Base-by-base conservation (phyloP, 2,797 vertebrate species). In the Oophaga sylvatica region DNA sequence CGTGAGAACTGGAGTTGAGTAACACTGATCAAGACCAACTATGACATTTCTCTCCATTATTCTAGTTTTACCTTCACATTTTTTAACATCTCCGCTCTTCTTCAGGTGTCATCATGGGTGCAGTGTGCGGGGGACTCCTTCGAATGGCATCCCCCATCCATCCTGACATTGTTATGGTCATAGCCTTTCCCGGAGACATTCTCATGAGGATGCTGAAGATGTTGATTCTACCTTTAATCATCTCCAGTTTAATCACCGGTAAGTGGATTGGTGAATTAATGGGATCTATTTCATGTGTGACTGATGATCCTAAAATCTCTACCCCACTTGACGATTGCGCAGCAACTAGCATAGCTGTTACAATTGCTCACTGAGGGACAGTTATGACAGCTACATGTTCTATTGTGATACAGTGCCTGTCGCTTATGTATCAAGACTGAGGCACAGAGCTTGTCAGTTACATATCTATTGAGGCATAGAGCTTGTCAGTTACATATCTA, bases 161-260 rank as follows among this genome's bases (percentile, higher is more conserved):
- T 90, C 97, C 97, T 4, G 97, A 99, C 80, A 95, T 99, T 65
- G 87, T 99, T 90, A 99, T 99, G 98, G 93, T 99, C 91, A 99
- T 99, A 91, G 95, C 97, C 89, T 99, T 99, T 92, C 98, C 98
- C 0, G 98, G 98, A 93, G 98, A 99, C 89, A 99, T 99, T 90
- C 96, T 99, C 88, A 99, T 99, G 98, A 95, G 98, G 94, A 98
- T 99, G 98, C 93, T 99, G 89, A 99, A 99, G 94, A 99, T 99
- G 98, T 94, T 99, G 92, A 99, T 99, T 90, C 96, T 99, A 81
- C 98, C 98, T 80, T 96, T 99, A 81, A 99, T 99, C 94, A 99
- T 99, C 93, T 99, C 98, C 93, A 99, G 98, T 94, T 96, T 99
- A 94, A 99, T 99, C 93, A 99, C 98, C 96, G 98, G 98, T 99